Base-by-base conservation (phyloP, 2,888 invertebrate genomes). In the Argyresthia albistria region DNA sequence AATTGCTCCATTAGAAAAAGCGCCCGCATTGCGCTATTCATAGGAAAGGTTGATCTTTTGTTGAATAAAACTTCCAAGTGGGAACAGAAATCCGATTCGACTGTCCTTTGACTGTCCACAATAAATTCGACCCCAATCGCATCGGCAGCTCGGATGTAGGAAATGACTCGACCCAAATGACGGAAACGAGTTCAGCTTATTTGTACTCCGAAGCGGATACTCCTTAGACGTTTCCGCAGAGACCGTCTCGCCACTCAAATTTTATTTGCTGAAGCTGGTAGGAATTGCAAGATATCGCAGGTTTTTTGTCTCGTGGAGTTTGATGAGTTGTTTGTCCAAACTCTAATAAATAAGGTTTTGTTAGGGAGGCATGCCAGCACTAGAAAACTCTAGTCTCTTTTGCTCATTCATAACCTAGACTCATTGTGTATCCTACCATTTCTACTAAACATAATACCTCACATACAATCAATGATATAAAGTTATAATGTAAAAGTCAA, bases 111-210 rank as follows among this genome's bases (percentile, higher is more conserved):
- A 47, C 35, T 35, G 35, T 47, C 45, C 35, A 47, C 47, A 47
- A 67, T 70, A 69, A 68, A 72, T 71, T 63, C 56, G 57, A 15
- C 62, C 56, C 57, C 54, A 47, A 47, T 47, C 54, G 57, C 58
- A 67, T 69, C 67, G 65, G 62, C 62, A 62, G 61, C 62, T 65
- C 67, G 69, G 69, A 67, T 64, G 61, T 66, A 25, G 74, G 70
- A 74, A 74, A 72, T 71, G 70, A 75, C 63, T 69, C 66, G 66
- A 66, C 69, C 65, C 65, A 66, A 69, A 73, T 70, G 70, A 72
- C 72, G 72, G 73, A 74, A 73, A 66, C 69, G 64, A 65, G 66
- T 67, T 67, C 65, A 70, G 70, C 70, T 68, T 71, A 73, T 73
- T 74, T 69, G 67, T 66, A 60, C 65, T 47, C 61, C 64, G 60